phyloP scores from a whole-genome alignment of 2,113 vertebrate genomes.

The Amphilophus citrinellus region DNA sequence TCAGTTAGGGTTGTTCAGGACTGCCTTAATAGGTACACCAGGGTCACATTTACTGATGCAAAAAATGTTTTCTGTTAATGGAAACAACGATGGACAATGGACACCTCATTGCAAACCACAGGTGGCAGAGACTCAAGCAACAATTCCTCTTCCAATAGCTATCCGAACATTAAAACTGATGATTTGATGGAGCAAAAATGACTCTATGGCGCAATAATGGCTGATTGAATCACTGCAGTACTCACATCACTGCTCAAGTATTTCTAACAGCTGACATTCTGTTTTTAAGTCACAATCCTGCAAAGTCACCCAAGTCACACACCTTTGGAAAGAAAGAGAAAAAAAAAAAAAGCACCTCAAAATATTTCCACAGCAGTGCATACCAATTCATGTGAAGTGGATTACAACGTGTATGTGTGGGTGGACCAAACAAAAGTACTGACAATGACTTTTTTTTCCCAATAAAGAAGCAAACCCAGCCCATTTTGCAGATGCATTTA shows the following conservation, averaged over 20 bases:
- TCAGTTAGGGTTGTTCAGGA: neutral
- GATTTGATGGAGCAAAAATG: neutral
- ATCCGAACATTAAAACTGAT: neutral
- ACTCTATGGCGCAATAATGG: neutral
- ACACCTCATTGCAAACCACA: neutral
- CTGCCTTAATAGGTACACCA: neutral
- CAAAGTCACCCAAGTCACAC: neutral
- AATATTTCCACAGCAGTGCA: neutral
- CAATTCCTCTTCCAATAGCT: neutral
- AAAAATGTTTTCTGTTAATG: neutral
- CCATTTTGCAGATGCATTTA: neutral
- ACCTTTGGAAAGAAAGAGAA: neutral
- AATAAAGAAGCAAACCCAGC: neutral
- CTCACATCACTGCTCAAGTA: neutral
- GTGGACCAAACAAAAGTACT: neutral
- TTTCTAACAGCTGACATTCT: neutral
- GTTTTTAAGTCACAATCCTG: neutral
- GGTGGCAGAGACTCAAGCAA: constrained; percentile 8
- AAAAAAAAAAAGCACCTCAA: neutral
- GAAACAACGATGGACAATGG: neutral
- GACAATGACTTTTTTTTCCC: too few species aligned
- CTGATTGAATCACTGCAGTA: neutral
- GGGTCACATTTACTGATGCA: neutral
- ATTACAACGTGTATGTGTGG: neutral
- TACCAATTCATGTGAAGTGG: neutral